Evolutionary conservation across 2,797 vertebrate genomes (phyloP).

Genomic region (Brachyrhaphis roseni): DNA sequence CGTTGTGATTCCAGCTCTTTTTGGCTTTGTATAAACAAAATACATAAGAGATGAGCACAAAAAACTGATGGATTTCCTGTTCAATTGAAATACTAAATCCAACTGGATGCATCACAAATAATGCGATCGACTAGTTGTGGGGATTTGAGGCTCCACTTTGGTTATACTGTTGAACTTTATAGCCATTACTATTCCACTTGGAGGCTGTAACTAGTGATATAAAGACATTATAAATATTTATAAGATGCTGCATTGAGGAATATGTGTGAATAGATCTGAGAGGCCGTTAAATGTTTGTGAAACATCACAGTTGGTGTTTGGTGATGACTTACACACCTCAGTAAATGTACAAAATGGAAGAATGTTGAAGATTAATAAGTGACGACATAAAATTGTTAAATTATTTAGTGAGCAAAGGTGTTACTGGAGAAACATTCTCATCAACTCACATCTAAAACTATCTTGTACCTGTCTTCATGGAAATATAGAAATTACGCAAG

Average conservation of each 20-base stretch:
- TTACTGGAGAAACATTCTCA: not conserved
- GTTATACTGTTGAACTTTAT: conserved; percentile 29
- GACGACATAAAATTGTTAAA: not conserved
- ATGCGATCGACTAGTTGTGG: not conserved
- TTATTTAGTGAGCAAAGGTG: not conserved
- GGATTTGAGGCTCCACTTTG: conserved; percentile 16
- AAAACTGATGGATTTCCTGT: conserved; percentile 9
- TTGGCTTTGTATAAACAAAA: conserved; percentile 3
- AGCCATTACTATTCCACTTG: conserved; percentile 7
- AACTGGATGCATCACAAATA: not conserved
- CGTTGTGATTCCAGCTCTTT: conserved; percentile 23
- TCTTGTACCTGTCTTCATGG: not conserved
- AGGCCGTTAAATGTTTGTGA: conserved; percentile 27
- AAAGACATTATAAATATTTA: conserved; percentile 20
- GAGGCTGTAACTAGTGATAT: conserved; percentile 21
- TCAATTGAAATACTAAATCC: conserved; percentile 13
- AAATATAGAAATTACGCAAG: not conserved
- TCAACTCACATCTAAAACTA: not conserved
- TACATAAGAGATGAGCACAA: conserved; percentile 19
- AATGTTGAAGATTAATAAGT: not conserved
- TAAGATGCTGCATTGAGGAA: conserved; percentile 1
- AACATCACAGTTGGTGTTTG: conserved; percentile 33
- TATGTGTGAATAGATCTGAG: conserved; percentile 35
- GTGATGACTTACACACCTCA: not conserved
- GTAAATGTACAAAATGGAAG: not conserved